Conservation (phyloP, 2,113 vertebrate species). For the Caranx ignobilis region DNA sequence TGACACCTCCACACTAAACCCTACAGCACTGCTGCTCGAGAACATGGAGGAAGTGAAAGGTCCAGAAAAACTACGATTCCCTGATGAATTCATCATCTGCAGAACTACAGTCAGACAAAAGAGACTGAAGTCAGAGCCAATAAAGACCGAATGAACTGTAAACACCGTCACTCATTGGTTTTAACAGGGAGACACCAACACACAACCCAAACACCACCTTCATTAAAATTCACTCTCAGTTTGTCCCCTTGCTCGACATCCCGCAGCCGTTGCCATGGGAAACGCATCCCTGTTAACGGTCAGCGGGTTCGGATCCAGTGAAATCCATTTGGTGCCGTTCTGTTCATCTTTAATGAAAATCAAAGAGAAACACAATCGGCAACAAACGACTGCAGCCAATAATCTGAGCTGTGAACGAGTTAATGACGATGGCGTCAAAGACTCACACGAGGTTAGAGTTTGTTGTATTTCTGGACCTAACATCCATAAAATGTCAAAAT, state of each 20-base stretch:
- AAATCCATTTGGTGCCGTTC: neutral
- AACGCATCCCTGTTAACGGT: conserved; percentile 8
- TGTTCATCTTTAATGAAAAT: conserved; percentile 52
- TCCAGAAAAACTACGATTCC: no score
- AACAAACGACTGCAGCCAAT: conserved; percentile 28
- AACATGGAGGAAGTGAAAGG: no score
- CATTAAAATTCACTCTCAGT: conserved; percentile 33
- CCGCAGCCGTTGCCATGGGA: conserved; percentile 34
- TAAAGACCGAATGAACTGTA: neutral
- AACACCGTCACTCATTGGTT: neutral
- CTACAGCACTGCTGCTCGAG: no score
- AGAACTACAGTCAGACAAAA: no score
- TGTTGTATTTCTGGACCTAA: neutral
- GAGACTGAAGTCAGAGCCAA: neutral
- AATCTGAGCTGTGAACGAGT: neutral
- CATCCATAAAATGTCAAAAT: neutral
- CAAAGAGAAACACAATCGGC: conserved; percentile 1
- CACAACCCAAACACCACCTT: neutral
- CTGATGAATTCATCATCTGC: no score
- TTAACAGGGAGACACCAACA: neutral
- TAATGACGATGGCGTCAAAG: neutral
- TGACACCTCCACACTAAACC: no score
- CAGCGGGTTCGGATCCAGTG: conserved; percentile 14
- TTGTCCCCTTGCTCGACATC: conserved; percentile 19
- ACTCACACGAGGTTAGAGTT: neutral